Conservation (phyloP, 2,888 invertebrate species). For the Pecten maximus region DNA sequence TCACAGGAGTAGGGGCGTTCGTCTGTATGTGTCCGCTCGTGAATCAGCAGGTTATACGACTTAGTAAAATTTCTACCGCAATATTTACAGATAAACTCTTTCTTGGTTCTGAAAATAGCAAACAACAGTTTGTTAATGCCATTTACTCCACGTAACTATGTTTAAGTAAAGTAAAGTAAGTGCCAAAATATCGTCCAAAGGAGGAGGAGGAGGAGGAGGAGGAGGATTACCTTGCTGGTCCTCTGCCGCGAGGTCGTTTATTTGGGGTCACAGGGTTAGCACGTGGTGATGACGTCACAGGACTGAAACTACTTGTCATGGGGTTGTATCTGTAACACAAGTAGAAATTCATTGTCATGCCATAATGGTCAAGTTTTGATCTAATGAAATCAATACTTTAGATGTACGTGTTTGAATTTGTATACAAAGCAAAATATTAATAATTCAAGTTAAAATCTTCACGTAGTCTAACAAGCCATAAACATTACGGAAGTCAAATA, state of each 20-base stretch:
- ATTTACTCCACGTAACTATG: no score
- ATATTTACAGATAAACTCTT: slow-evolving; percentile 99
- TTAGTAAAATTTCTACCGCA: slow-evolving; percentile 99
- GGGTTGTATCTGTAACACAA: slow-evolving; percentile 63
- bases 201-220: neutral
- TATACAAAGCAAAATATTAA: no score
- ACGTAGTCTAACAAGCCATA: no score
- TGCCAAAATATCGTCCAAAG: no score
- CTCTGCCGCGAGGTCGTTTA: slow-evolving; percentile 65
- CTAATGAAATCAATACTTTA: no score
- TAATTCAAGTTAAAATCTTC: no score
- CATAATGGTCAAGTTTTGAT: no score
- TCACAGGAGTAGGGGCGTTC: slow-evolving; percentile 98
- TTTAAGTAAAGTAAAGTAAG: no score
- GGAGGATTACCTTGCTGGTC: slow-evolving; percentile 61
- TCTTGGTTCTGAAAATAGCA: slow-evolving; percentile 85
- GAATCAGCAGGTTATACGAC: slow-evolving; percentile 97
- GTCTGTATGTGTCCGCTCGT: slow-evolving; percentile 98
- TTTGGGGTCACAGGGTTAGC: slow-evolving; percentile 48
- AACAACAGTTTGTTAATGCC: neutral
- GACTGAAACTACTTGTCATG: slow-evolving; percentile 65
- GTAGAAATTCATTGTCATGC: neutral
- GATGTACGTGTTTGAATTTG: no score
- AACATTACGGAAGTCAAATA: no score
- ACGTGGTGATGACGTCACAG: slow-evolving; percentile 53